phyloP scores from a whole-genome alignment of 1,140 invertebrate genomes.

The Brachionus rotundiformis region DNA sequence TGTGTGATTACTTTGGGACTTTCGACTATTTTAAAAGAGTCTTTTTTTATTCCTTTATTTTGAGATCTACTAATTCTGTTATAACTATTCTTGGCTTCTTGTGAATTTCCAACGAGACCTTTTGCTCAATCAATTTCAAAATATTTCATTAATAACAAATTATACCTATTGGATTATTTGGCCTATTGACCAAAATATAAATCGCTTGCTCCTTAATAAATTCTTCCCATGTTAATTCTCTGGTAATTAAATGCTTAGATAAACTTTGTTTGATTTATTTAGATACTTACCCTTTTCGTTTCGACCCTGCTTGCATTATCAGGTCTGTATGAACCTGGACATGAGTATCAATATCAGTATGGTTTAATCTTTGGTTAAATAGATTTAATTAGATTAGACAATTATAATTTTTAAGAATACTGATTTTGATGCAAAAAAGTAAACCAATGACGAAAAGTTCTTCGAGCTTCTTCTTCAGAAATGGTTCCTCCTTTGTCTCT shows the following conservation, averaged over 20 bases:
- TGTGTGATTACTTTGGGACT: not conserved
- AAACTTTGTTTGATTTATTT: not conserved
- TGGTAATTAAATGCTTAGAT: too few relatives aligned
- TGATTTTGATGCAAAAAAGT: slow-evolving; percentile 40
- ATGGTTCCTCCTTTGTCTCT: slow-evolving; percentile 45
- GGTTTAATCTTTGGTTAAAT: not conserved
- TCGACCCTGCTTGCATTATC: slow-evolving; percentile 13
- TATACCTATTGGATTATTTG: slow-evolving; percentile 39
- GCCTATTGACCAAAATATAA: slow-evolving; percentile 43
- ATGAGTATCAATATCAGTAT: slow-evolving; percentile 36
- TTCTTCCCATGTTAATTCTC: slow-evolving; percentile 43
- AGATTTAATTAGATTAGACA: too few relatives aligned
- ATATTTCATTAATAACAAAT: not conserved
- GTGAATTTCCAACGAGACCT: not conserved
- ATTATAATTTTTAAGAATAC: too few relatives aligned
- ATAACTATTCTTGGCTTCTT: not conserved
- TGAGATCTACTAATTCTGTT: not conserved
- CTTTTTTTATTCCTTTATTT: slow-evolving; percentile 1
- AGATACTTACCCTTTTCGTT: not conserved
- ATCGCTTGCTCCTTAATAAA: slow-evolving; percentile 39
- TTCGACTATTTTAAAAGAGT: not conserved
- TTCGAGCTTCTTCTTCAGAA: slow-evolving; percentile 38
- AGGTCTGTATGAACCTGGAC: slow-evolving; percentile 36
- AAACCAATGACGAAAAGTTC: slow-evolving; percentile 47
- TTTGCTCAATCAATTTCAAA: not conserved